Base-by-base conservation (phyloP, 2,113 vertebrate species). In the Chaetodon trifascialis region DNA sequence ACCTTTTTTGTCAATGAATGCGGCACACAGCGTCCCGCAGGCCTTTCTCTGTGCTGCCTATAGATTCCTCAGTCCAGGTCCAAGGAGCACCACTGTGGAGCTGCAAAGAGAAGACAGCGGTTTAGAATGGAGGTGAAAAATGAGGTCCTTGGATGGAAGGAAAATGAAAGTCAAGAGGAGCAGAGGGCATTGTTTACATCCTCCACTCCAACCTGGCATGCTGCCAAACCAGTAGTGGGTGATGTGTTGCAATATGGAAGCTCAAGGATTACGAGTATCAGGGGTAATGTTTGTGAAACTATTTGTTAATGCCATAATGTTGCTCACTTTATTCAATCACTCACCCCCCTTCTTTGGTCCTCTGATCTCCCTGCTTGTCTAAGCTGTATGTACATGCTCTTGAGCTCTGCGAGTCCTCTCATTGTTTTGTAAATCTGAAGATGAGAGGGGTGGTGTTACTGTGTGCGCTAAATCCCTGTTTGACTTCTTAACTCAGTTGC, bases 401-500 rank as follows among this genome's bases (percentile, higher is more conserved):
- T 6, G 40, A 86, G 73, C 66, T 74, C 51, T 71, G 65, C 17
- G 30, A 82, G 71, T 49, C 54, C 40, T 84, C 73, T 76, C 66
- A 82, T 94, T 94, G 91, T 94, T 91, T 90, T 92, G 82, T 86
- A 89, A 93, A 90, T 93, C 80, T 90, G 69, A 55, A 68, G 62
- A 84, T 83, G 82, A 90, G 85, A 76, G 68, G 55, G 71, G 54
- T 59, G 74, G 82, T 69, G 86, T 82, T 75, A 66, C 74, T 78
- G 38, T 71, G 84, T 82, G 75, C 36, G 47, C 76, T 77, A 87
- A 92, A 88, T 91, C 91, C 64, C 81, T 79, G 82, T 92, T 91
- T 93, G 90, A 93, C 93, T 94, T 89, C 79, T 90, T 90, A 92
- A 93, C 89, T 88, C 74, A 36, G 76, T 85, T 86, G 89, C 91